phyloP scores from a whole-genome alignment of 1,140 invertebrate genomes.

The Diorhabda elongata region DNA sequence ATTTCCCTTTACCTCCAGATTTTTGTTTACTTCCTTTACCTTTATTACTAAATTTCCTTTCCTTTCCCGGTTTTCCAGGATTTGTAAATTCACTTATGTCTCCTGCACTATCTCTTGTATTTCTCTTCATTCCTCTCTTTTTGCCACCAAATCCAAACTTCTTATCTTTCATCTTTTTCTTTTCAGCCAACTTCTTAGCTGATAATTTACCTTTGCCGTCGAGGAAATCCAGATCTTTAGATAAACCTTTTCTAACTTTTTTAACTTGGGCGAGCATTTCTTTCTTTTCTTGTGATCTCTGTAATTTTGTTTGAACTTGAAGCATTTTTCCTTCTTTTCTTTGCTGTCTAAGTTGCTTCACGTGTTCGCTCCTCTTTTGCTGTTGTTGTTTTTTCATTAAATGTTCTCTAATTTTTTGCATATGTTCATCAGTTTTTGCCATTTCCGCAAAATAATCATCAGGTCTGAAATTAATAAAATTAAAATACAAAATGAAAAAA shows the following conservation, averaged over 20 bases:
- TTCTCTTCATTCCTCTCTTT: slow-evolving; percentile 85
- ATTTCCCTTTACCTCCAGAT: slow-evolving; percentile 28
- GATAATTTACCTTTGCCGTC: slow-evolving; percentile 61
- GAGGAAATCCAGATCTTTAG: slow-evolving; percentile 76
- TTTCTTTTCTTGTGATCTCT: slow-evolving; percentile 72
- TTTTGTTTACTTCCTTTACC: slow-evolving; percentile 19
- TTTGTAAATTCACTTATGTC: slow-evolving; percentile 57
- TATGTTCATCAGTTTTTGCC: slow-evolving; percentile 95
- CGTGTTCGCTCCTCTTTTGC: slow-evolving; percentile 82
- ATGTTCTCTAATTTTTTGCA: slow-evolving; percentile 90
- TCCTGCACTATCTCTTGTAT: slow-evolving; percentile 75
- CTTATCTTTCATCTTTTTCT: slow-evolving; percentile 69
- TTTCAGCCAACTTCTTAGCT: slow-evolving; percentile 54
- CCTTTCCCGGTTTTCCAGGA: slow-evolving; percentile 26
- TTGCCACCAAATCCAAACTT: slow-evolving; percentile 96
- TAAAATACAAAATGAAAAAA: not conserved
- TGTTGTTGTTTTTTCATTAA: slow-evolving; percentile 79
- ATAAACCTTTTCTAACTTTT: slow-evolving; percentile 77
- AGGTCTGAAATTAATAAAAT: slow-evolving; percentile 55
- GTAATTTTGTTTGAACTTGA: slow-evolving; percentile 72
- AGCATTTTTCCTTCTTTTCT: slow-evolving; percentile 91
- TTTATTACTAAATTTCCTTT: slow-evolving; percentile 25
- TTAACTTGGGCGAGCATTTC: slow-evolving; percentile 82
- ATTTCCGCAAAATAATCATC: slow-evolving; percentile 99
- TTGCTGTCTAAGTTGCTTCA: slow-evolving; percentile 82